A percentile compares a stretch with the other conserved stretches of the same genome.
Evolutionary conservation across 2,113 vertebrate species (phyloP).

Genomic region (Theristicus caerulescens): DNA sequence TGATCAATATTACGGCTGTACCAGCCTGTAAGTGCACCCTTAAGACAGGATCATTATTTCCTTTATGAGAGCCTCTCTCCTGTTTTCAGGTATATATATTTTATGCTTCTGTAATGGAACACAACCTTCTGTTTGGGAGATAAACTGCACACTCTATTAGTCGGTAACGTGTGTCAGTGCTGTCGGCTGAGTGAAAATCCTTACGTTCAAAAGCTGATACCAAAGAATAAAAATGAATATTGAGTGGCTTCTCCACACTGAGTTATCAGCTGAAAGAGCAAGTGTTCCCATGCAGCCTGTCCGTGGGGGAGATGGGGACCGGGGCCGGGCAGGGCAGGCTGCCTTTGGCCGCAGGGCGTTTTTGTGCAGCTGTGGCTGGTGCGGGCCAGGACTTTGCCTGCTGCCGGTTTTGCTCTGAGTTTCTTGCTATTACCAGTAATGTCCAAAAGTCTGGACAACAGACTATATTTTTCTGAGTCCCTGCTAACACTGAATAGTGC

Average conservation of each 20-base stretch:
- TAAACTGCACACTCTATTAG: neutral
- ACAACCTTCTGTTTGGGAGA: neutral
- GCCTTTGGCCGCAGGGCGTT: accelerated
- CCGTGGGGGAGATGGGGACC: neutral
- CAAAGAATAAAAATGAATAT: neutral
- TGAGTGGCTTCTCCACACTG: neutral
- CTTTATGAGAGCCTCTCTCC: neutral
- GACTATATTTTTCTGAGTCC: too few species aligned
- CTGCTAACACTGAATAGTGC: neutral
- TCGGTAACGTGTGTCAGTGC: neutral
- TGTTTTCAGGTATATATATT: neutral
- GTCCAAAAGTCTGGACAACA: neutral
- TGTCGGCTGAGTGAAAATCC: neutral
- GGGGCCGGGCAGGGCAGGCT: neutral
- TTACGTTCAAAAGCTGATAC: neutral
- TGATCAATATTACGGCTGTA: too few species aligned
- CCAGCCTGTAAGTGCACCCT: neutral
- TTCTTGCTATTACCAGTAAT: neutral
- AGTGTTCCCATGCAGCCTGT: neutral
- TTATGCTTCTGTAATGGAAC: neutral
- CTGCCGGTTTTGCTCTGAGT: neutral
- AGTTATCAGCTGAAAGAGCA: neutral
- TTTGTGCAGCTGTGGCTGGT: neutral
- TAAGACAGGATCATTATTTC: neutral
- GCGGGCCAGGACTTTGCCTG: accelerated